Conservation (phyloP, 2,888 invertebrate species). For the Agrochola macilenta region DNA sequence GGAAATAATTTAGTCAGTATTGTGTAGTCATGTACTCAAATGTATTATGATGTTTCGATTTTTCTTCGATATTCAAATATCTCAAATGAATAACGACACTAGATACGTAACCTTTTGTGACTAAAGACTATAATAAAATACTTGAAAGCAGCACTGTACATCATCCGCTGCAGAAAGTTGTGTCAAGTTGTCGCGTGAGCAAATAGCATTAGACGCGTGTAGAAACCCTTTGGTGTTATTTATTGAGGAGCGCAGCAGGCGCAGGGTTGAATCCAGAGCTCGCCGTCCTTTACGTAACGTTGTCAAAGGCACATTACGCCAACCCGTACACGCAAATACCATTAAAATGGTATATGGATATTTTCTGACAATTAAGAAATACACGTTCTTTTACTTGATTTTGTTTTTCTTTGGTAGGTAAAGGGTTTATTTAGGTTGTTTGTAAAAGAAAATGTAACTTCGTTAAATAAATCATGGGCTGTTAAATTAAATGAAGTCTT, state of each 20-base stretch:
- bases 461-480: conserved; percentile 6
- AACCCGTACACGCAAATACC: conserved; percentile 65
- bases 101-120: not conserved
- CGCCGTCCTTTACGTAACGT: conserved; percentile 67
- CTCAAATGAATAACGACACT: not conserved
- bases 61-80: not conserved
- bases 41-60: not conserved
- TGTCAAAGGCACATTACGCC: conserved; percentile 71
- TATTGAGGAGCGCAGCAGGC: conserved; percentile 81
- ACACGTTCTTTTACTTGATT: conserved; percentile 35
- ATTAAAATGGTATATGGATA: conserved; percentile 66
- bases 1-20: not conserved
- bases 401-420: conserved; percentile 19
- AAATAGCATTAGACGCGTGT: conserved; percentile 80
- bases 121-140: conserved; percentile 22
- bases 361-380: conserved; percentile 64
- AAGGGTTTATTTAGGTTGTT: conserved; percentile 23
- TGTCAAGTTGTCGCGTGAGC: conserved; percentile 84
- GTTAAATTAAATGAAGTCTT: not conserved
- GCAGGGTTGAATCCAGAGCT: conserved; percentile 68
- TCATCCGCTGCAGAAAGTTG: conserved; percentile 77
- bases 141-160: conserved; percentile 51
- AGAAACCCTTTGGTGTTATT: conserved; percentile 88
- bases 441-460: not conserved
- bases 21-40: not conserved